These are phyloP conservation scores for Sympetrum striolatum DNA, from an alignment of 2,888 invertebrate genomes.

Conservation along the genomic window DNA sequence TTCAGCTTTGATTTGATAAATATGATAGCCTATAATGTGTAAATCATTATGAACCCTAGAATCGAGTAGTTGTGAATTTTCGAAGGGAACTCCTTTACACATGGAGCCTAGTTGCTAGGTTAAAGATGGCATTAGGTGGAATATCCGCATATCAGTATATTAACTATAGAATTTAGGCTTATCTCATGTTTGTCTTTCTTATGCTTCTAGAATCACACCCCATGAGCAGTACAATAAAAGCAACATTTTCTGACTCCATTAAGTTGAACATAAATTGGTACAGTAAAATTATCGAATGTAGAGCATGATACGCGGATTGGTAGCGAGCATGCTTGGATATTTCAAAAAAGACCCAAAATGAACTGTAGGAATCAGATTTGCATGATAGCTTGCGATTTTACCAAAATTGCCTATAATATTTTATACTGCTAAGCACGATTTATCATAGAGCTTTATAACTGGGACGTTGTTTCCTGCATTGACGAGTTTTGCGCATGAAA, in stretches of 20 bases:
- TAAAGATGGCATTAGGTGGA: background rate
- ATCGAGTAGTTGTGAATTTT: background rate
- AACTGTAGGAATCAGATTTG: background rate
- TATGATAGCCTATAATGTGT: background rate
- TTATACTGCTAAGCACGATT: background rate
- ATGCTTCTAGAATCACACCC: constrained; percentile 51
- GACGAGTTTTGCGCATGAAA: background rate
- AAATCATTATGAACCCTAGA: background rate
- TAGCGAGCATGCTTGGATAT: background rate
- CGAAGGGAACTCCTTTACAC: background rate
- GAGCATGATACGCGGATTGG: constrained; percentile 46
- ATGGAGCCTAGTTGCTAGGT: background rate
- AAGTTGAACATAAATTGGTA: constrained; percentile 62
- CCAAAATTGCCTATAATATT: background rate
- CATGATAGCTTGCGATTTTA: background rate
- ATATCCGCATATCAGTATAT: background rate
- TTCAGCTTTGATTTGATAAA: background rate
- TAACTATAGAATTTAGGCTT: background rate
- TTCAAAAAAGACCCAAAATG: background rate
- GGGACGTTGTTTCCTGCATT: background rate
- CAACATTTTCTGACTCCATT: constrained; percentile 62
- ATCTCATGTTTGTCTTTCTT: constrained; percentile 48
- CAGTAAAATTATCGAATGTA: constrained; percentile 51
- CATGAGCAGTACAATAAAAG: constrained; percentile 61
- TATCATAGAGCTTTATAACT: background rate